Evolutionary conservation across 2,113 vertebrate species (phyloP).

Genomic region (Actenoides hombroni): DNA sequence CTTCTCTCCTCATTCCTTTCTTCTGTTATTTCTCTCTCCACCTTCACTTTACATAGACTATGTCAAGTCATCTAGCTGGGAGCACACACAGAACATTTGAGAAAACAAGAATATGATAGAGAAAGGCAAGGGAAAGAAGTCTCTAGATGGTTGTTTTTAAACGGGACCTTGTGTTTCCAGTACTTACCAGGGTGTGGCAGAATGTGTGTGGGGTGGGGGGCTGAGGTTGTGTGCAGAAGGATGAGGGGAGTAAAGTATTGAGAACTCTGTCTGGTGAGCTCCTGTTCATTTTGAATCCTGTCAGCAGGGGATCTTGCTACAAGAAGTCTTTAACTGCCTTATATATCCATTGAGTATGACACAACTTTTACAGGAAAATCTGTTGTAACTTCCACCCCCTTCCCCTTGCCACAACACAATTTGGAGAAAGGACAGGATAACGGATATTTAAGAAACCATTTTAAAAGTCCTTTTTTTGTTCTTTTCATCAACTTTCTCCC

Average conservation of each 20-base stretch:
- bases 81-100: background rate
- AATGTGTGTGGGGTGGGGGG: background rate
- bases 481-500: constrained; percentile 70
- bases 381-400: background rate
- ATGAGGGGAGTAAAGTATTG: background rate
- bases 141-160: background rate
- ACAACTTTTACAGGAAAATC: constrained; percentile 28
- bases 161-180: background rate
- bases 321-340: background rate
- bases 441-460: constrained; percentile 61
- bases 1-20: background rate
- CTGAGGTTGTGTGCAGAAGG: accelerated
- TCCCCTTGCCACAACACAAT: background rate
- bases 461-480: constrained; percentile 56
- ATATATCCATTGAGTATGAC: background rate
- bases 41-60: background rate
- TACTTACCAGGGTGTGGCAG: background rate
- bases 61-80: background rate
- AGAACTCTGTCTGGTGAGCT: background rate
- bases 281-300: background rate
- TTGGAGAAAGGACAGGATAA: background rate
- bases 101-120: background rate
- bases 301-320: background rate
- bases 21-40: background rate
- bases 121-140: background rate